Conservation (phyloP, 1,140 invertebrate genomes). For the Lineus longissimus region DNA sequence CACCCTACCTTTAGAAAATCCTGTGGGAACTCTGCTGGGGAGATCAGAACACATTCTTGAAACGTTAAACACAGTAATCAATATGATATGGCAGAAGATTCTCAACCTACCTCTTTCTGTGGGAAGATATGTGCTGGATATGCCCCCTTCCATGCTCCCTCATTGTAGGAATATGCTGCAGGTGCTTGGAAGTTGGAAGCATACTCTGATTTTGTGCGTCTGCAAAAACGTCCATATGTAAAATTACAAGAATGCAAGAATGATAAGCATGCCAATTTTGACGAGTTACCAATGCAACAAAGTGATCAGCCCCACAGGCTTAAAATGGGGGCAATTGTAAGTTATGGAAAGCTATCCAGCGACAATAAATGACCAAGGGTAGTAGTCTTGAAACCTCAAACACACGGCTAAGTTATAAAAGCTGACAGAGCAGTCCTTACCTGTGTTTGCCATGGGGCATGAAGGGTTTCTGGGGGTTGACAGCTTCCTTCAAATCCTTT, state of each 20-base stretch:
- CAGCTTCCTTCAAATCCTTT: constrained; percentile 8
- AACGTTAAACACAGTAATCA: too few relatives aligned
- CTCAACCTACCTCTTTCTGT: neutral
- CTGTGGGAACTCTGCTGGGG: too few relatives aligned
- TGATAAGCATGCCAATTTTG: too few relatives aligned
- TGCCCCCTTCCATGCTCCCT: constrained; percentile 46
- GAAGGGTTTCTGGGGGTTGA: constrained; percentile 16
- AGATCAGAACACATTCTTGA: too few relatives aligned
- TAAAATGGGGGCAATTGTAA: too few relatives aligned
- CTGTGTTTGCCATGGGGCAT: constrained; percentile 17
- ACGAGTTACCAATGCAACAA: too few relatives aligned
- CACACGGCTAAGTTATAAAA: too few relatives aligned
- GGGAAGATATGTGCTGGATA: constrained; percentile 34
- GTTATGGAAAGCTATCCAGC: neutral
- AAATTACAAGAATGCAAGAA: neutral
- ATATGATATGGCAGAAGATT: neutral
- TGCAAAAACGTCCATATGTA: constrained; percentile 22
- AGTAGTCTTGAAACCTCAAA: too few relatives aligned
- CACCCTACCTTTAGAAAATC: too few relatives aligned
- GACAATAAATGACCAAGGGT: too few relatives aligned
- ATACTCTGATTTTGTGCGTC: constrained; percentile 37
- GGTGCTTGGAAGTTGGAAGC: constrained; percentile 40
- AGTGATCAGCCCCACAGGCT: too few relatives aligned
- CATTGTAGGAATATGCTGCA: constrained; percentile 29
- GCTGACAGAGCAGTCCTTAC: too few relatives aligned